Conservation (phyloP, 2,113 vertebrate species). For the Capricornis sumatraensis region DNA sequence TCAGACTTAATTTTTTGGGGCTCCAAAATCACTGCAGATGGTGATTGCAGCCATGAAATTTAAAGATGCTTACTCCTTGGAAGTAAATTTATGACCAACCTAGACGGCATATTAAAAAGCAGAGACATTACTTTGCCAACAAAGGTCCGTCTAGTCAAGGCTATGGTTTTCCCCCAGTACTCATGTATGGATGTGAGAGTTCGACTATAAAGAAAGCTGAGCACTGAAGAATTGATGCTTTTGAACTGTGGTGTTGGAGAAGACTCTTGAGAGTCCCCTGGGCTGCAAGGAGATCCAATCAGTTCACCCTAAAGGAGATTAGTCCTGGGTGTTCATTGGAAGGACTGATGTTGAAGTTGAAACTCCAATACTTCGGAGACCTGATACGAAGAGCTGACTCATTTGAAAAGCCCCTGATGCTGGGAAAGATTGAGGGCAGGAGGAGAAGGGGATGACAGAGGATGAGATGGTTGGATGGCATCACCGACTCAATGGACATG, state of each 20-base stretch:
- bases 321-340: background rate
- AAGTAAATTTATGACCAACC: background rate
- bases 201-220: background rate
- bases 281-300: background rate
- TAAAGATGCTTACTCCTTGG: background rate
- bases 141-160: background rate
- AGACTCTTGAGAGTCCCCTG: background rate
- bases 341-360: background rate
- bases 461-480: background rate
- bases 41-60: background rate
- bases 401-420: background rate
- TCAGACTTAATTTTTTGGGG: background rate
- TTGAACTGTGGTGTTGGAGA: background rate
- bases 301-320: background rate
- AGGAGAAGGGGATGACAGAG: background rate
- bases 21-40: background rate
- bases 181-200: background rate
- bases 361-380: background rate
- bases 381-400: background rate
- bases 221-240: background rate
- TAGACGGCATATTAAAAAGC: background rate
- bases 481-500: background rate
- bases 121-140: background rate
- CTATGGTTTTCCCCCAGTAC: background rate
- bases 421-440: background rate